Base-by-base conservation (phyloP, 1,140 invertebrate species). In the Zaprionus africanus region DNA sequence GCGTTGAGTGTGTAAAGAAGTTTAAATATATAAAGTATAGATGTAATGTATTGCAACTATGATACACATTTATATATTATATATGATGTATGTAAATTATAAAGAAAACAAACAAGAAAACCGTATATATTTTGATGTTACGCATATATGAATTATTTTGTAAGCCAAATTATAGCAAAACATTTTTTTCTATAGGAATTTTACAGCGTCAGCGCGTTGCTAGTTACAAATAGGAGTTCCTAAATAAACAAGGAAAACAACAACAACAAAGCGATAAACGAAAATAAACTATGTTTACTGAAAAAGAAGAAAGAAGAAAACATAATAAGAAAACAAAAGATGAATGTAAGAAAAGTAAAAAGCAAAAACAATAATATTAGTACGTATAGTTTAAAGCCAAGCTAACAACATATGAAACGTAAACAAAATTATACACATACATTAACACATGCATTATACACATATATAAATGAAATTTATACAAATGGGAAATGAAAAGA, bases 221-320 rank as follows among this genome's bases (percentile, higher is more conserved):
- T 88, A 88, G 85, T 85, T 90, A 88, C 76, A 85, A 90, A 90
- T 90, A 90, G 85, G 31, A 34, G 85, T 90, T 90, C 85, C 85
- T 90, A 90, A 71, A 73, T 57, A 73, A 57, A 73, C 22, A 78
- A 72, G 67, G 67, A 66, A 66, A 69, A 64, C 60, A 62, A 65
- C 57, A 49, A 5, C 38, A 46, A 78, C 66, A 63, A 56, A 58
- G 63, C 17, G 43, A 46, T 56, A 58, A 46, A 66, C 62, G 61
- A 28, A 43, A 64, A 56, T 26, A 31, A 31, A 78, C 67, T 64
- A 61, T 43, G 19, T 43, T 56, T 34, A 57, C 6, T 43, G 43
- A 49, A 17, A 43, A 31, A 31, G 7, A 31, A 31, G 7, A 28
- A 2, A 28, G 1, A 28, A 28, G 7, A 31, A 7, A 31, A 31